Conservation (phyloP, 23 tunicate genomes). For the Aplidium turbinatum region DNA sequence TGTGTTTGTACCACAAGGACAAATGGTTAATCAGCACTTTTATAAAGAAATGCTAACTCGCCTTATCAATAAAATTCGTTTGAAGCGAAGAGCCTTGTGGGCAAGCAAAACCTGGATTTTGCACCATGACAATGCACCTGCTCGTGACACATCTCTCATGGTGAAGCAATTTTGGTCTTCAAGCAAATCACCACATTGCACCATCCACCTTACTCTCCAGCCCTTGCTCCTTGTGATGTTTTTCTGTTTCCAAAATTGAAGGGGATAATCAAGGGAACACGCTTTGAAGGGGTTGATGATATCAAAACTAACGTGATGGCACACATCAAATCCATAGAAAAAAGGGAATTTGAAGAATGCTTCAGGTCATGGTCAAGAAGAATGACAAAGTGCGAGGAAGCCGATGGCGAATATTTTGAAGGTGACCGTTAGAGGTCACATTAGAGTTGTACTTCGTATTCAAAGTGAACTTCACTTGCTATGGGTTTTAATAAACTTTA, state of each 20-base stretch:
- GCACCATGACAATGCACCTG: slow-evolving; percentile 27
- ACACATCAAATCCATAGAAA: slow-evolving; percentile 8
- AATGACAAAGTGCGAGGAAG: no score
- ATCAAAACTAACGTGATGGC: slow-evolving; percentile 12
- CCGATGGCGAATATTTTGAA: no score
- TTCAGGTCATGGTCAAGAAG: no score
- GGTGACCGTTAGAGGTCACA: no score
- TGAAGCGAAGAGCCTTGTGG: slow-evolving; percentile 8
- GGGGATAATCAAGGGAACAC: slow-evolving; percentile 8
- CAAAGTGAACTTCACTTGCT: no score
- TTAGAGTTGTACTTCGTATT: no score
- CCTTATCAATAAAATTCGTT: slow-evolving; percentile 14
- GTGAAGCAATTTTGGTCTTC: neutral
- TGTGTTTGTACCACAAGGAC: slow-evolving; percentile 15
- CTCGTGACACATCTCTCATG: neutral
- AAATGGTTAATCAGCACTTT: slow-evolving; percentile 6
- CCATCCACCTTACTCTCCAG: slow-evolving; percentile 16
- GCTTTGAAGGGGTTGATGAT: neutral
- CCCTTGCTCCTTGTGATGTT: neutral
- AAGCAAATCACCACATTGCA: slow-evolving; percentile 22
- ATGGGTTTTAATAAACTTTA: no score
- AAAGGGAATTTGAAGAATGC: slow-evolving; percentile 8
- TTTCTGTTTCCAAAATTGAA: slow-evolving; percentile 15
- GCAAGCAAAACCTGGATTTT: slow-evolving; percentile 28
- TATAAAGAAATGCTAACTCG: slow-evolving; percentile 18